phyloP scores from a whole-genome alignment of 2,888 invertebrate genomes.

The Lamellibrachia columna region DNA sequence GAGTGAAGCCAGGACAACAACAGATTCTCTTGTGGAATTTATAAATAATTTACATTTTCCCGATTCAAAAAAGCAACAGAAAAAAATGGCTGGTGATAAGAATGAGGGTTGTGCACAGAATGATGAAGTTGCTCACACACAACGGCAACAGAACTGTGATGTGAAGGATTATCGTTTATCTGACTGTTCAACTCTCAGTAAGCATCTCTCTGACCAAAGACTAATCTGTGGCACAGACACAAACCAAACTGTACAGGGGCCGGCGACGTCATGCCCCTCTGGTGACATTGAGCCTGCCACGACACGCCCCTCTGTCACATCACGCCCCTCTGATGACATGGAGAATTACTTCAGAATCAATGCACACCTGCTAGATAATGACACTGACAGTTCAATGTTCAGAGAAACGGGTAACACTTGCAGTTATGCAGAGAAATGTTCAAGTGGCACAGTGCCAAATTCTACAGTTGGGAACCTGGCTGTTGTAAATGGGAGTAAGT shows the following conservation, averaged over 20 bases:
- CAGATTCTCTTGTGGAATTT: background rate
- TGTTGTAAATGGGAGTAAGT: background rate
- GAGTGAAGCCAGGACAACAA: background rate
- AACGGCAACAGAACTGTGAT: background rate
- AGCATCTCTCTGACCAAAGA: background rate
- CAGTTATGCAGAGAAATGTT: background rate
- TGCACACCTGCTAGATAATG: slow-evolving; percentile 32
- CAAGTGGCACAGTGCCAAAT: background rate
- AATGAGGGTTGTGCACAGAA: background rate
- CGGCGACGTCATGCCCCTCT: background rate
- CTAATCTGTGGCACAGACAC: background rate
- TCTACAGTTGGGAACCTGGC: background rate
- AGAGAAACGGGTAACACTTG: background rate
- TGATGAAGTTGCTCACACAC: background rate
- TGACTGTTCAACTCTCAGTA: background rate
- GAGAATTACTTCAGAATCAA: slow-evolving; percentile 35
- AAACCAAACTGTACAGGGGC: background rate
- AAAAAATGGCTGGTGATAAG: background rate
- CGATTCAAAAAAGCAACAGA: background rate
- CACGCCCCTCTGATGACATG: slow-evolving; percentile 31
- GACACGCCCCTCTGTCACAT: background rate
- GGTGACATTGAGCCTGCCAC: background rate
- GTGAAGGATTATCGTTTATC: background rate
- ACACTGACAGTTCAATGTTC: background rate
- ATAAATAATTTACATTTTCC: background rate